Evolutionary conservation across 2,113 vertebrate species (phyloP).

Genomic region (Bostrychus sinensis): DNA sequence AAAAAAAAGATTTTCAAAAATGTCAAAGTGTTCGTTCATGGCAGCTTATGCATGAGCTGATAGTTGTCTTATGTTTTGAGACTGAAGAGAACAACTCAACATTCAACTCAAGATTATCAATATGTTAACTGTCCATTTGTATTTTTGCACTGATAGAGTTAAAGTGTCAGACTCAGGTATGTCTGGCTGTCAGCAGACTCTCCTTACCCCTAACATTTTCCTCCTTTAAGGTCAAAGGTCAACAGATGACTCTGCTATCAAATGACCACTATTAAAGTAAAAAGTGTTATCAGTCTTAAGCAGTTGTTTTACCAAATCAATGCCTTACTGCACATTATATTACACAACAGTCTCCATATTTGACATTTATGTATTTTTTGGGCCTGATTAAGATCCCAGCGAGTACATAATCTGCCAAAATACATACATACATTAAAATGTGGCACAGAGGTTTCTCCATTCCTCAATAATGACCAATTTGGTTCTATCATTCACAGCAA

Average conservation of each 20-base stretch:
- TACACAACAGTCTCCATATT: constrained; percentile 4
- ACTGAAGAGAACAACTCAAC: no score
- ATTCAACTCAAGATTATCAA: no score
- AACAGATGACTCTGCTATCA: constrained; percentile 57
- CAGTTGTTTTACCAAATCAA: constrained; percentile 31
- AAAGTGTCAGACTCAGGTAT: constrained; percentile 22
- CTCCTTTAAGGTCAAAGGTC: constrained; percentile 48
- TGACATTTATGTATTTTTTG: constrained; percentile 14
- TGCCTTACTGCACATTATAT: constrained; percentile 1
- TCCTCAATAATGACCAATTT: constrained; percentile 49
- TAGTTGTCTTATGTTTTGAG: no score
- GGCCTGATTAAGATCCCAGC: constrained; percentile 13
- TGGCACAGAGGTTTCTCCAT: constrained; percentile 9
- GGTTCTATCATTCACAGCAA: constrained; percentile 41
- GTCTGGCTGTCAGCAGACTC: constrained; percentile 43
- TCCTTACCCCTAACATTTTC: constrained; percentile 32
- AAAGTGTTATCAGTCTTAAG: constrained; percentile 4
- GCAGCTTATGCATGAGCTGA: no score
- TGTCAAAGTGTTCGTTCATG: no score
- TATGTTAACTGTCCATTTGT: no score
- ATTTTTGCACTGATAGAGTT: neutral
- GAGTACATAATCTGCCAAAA: constrained; percentile 16
- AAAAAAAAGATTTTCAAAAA: no score
- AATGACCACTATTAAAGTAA: constrained; percentile 34
- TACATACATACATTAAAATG: constrained; percentile 30